Evolutionary conservation across 1,140 invertebrate species (phyloP).

Genomic region (Brachionus plicatilis): DNA sequence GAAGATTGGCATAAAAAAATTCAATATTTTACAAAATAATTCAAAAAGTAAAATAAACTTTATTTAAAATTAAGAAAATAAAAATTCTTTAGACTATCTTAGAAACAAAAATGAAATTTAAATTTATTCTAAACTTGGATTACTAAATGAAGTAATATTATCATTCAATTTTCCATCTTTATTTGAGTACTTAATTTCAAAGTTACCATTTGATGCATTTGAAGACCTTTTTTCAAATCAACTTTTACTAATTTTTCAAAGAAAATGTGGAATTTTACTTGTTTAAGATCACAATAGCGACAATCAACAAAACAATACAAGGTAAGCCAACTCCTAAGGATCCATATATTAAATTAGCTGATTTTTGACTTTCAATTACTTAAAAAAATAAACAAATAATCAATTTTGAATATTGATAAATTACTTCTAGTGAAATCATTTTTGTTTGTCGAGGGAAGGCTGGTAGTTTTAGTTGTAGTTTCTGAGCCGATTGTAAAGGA

Average conservation of each 20-base stretch:
- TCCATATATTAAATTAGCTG: not conserved
- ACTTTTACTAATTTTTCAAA: not conserved
- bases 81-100: not conserved
- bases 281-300: not conserved
- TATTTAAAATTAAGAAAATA: not conserved
- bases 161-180: not conserved
- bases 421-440: not conserved
- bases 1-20: too few relatives aligned
- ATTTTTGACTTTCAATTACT: not conserved
- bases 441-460: not conserved
- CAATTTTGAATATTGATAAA: not conserved
- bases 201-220: not conserved
- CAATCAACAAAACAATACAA: not conserved
- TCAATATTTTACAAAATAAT: conserved; percentile 42
- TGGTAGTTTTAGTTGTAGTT: not conserved
- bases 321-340: not conserved
- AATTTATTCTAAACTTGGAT: not conserved
- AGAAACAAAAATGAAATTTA: not conserved
- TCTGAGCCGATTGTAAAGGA: not conserved
- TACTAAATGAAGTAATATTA: conserved; percentile 6
- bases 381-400: not conserved
- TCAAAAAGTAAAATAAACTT: not conserved
- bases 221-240: not conserved
- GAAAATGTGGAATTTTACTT: conserved; percentile 1
- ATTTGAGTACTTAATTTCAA: conserved; percentile 9